Evolutionary conservation across 2,797 vertebrate genomes (phyloP).

Genomic region (Podargus strigoides): DNA sequence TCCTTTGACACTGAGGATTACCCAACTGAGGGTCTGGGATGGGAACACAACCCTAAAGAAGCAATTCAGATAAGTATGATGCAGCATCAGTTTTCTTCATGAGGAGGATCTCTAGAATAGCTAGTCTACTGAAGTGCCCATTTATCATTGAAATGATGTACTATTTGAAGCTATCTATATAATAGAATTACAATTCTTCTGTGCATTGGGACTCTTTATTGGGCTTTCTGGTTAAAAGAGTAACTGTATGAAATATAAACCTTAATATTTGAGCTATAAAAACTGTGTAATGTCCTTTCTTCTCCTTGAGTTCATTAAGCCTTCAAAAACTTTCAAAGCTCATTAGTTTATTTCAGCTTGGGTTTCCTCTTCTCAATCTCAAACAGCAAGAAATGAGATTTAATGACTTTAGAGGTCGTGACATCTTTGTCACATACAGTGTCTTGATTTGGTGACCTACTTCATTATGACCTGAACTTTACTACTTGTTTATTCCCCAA

Average conservation of each 20-base stretch:
- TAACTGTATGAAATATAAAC: conserved; percentile 37
- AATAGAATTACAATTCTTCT: not conserved
- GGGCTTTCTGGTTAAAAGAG: not conserved
- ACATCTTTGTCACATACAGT: not conserved
- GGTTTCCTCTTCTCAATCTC: conserved; percentile 38
- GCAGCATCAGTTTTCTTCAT: not conserved
- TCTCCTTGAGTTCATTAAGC: conserved; percentile 62
- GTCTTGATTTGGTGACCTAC: not conserved
- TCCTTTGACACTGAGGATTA: not conserved
- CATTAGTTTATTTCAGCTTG: conserved; percentile 49
- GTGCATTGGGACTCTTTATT: not conserved
- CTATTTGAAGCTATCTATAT: not conserved
- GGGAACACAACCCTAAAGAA: not conserved
- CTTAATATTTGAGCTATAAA: conserved; percentile 54
- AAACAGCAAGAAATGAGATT: conserved; percentile 36
- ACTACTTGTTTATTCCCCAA: not conserved
- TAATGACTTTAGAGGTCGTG: conserved; percentile 43
- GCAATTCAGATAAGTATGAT: not conserved
- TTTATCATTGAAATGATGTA: not conserved
- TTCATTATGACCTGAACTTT: conserved; percentile 9
- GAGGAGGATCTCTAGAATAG: not conserved
- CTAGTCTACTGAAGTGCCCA: not conserved
- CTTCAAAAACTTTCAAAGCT: conserved; percentile 38
- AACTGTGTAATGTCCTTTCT: conserved; percentile 42
- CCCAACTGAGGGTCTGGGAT: not conserved